Percentiles rank a stretch among this genome's conserved stretches.
phyloP scores from a whole-genome alignment of 2,113 vertebrate species.

The Oncorhynchus nerka region DNA sequence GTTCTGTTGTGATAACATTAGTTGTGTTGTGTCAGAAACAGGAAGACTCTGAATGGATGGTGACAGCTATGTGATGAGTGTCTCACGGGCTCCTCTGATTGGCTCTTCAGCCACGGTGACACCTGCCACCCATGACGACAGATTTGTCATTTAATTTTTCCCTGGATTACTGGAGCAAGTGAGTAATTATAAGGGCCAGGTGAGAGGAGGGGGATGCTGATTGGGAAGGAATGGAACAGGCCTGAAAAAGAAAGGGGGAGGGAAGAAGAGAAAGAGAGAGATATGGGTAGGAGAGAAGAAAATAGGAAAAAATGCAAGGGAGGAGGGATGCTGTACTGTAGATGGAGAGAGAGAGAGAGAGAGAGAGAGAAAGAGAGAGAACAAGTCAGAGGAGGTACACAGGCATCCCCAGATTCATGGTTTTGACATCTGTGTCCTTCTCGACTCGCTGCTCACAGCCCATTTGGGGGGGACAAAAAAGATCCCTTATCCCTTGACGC shows the following conservation, averaged over 20 bases:
- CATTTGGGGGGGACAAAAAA: conserved; percentile 68
- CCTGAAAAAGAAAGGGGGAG: conserved; percentile 40
- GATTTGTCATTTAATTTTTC: conserved; percentile 63
- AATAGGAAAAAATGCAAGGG: not conserved
- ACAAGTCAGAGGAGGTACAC: conserved; percentile 4
- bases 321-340: conserved; percentile 9
- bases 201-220: conserved; percentile 72
- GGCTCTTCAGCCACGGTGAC: conserved; percentile 54
- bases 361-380: not conserved
- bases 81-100: conserved; percentile 35
- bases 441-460: conserved; percentile 85
- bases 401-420: conserved; percentile 79
- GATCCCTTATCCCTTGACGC: conserved; percentile 55
- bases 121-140: conserved; percentile 43
- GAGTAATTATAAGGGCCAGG: conserved; percentile 74
- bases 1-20: too few species aligned
- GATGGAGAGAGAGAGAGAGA: conserved; percentile 20
- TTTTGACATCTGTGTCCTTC: conserved; percentile 99
- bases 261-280: conserved; percentile 65
- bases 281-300: not conserved
- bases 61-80: conserved; percentile 51
- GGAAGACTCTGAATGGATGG: conserved; percentile 44
- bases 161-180: conserved; percentile 66
- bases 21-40: not conserved
- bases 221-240: conserved; percentile 64